Percentiles rank a stretch among this genome's conserved stretches.
phyloP scores from a whole-genome alignment of 2,888 invertebrate genomes.

The Andrena bucephala region DNA sequence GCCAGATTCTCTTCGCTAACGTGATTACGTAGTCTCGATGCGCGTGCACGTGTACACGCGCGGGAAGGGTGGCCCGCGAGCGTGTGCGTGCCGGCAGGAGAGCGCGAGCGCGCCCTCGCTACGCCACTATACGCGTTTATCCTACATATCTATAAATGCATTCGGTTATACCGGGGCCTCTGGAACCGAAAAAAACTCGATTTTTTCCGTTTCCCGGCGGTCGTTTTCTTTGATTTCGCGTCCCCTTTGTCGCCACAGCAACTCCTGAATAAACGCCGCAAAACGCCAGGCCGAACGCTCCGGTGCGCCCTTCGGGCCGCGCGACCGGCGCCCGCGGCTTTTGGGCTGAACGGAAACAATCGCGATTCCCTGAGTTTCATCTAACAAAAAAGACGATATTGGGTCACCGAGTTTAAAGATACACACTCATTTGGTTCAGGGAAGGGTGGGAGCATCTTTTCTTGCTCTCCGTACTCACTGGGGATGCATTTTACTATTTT shows the following conservation, averaged over 20 bases:
- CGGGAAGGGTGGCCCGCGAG: neutral
- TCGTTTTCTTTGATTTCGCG: conserved; percentile 61
- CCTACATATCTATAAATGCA: conserved; percentile 74
- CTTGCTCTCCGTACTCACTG: too few species aligned
- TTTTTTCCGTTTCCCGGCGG: conserved; percentile 57
- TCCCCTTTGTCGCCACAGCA: conserved; percentile 59
- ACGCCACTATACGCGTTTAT: conserved; percentile 69
- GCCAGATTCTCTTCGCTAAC: conserved; percentile 76
- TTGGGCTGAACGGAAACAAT: conserved; percentile 13
- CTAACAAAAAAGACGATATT: neutral
- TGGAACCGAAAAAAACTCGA: conserved; percentile 66
- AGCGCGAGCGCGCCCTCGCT: conserved; percentile 20
- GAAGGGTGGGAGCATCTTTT: too few species aligned
- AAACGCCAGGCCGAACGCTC: conserved; percentile 49
- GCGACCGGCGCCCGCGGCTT: conserved; percentile 9
- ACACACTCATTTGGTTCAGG: too few species aligned
- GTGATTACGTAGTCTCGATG: conserved; percentile 73
- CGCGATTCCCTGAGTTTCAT: conserved; percentile 25
- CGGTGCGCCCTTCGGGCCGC: conserved; percentile 49
- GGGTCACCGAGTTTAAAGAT: too few species aligned
- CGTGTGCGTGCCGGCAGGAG: conserved; percentile 13
- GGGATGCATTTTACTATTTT: too few species aligned
- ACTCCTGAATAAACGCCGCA: conserved; percentile 57
- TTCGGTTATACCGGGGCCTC: conserved; percentile 67
- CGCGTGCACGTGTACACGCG: conserved; percentile 46